Percentiles rank a stretch among this genome's conserved stretches.
These are phyloP conservation scores for Bergia puertoricense DNA, from an alignment of 92 coral and sea anemone genomes.

Conservation along the genomic window DNA sequence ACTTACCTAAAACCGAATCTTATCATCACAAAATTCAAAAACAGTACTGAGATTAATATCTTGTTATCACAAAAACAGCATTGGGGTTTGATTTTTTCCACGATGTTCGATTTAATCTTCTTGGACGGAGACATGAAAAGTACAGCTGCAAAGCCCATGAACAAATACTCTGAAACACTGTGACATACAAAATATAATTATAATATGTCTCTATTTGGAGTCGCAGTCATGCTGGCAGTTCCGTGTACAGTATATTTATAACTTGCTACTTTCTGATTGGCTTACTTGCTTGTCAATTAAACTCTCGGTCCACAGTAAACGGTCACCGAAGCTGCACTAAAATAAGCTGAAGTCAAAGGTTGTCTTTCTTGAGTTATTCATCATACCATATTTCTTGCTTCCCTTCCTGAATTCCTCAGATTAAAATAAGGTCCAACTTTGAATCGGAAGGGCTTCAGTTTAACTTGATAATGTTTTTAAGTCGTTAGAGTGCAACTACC, in stretches of 20 bases:
- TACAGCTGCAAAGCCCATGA: background rate
- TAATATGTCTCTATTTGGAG: slow-evolving; percentile 49
- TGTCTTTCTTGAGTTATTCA: slow-evolving; percentile 21
- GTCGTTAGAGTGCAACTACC: slow-evolving; percentile 31
- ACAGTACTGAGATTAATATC: background rate
- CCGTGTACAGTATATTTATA: slow-evolving; percentile 11
- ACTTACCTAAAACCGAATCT: background rate
- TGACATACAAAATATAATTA: slow-evolving; percentile 85
- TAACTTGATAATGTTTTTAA: slow-evolving; percentile 34
- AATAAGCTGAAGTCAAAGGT: slow-evolving; percentile 20
- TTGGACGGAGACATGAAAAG: background rate
- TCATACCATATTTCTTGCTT: slow-evolving; percentile 27
- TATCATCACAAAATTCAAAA: slow-evolving; percentile 1
- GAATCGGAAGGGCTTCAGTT: slow-evolving; percentile 41
- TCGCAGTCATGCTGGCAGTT: background rate
- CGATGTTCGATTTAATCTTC: background rate
- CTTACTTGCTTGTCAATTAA: slow-evolving; percentile 17
- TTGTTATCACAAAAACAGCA: slow-evolving; percentile 27
- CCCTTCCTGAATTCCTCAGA: slow-evolving; percentile 23
- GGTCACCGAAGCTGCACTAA: slow-evolving; percentile 31
- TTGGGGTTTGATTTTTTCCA: slow-evolving; percentile 12
- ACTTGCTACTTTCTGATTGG: slow-evolving; percentile 29
- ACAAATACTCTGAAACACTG: slow-evolving; percentile 47
- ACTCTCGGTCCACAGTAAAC: slow-evolving; percentile 21
- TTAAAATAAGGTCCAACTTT: slow-evolving; percentile 41